Percentiles rank a stretch among this genome's conserved stretches.
These are phyloP conservation scores for Camelus dromedarius DNA, from an alignment of 2,113 vertebrate species.

Conservation along the genomic window DNA sequence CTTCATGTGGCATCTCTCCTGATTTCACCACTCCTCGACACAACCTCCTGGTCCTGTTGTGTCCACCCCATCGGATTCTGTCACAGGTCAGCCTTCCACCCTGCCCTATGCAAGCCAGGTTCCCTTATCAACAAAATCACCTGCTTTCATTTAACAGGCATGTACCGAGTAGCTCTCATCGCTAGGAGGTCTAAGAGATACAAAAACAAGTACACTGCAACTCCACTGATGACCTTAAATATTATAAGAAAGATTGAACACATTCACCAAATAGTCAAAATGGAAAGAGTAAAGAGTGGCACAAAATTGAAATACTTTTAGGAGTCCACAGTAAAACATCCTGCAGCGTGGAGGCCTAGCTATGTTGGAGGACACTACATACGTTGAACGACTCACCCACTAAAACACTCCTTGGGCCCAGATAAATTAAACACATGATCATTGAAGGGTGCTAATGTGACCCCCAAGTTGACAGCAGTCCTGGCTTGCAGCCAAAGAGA, in stretches of 20 bases:
- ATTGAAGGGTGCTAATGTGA: background rate
- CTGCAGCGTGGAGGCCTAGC: background rate
- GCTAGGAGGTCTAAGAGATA: background rate
- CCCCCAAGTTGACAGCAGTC: background rate
- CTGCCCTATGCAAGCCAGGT: background rate
- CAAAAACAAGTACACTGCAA: background rate
- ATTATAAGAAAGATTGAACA: background rate
- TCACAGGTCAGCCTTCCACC: background rate
- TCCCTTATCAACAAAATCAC: background rate
- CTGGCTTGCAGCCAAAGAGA: background rate
- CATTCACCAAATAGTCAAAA: background rate
- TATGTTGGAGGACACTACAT: background rate
- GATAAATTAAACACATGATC: background rate
- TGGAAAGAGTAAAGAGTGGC: background rate
- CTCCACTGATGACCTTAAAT: background rate
- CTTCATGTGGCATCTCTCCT: background rate
- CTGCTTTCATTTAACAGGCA: background rate
- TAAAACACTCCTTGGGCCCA: background rate
- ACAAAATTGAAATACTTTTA: background rate
- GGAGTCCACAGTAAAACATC: background rate
- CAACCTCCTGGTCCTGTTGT: background rate
- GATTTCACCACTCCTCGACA: fast-evolving
- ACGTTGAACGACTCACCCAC: background rate
- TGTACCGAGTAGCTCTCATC: background rate
- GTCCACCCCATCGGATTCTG: background rate